Evolutionary conservation across 30 jellyfish, hydroid and myxozoan genomes (phyloP).

Genomic region (Rhopilema esculentum): DNA sequence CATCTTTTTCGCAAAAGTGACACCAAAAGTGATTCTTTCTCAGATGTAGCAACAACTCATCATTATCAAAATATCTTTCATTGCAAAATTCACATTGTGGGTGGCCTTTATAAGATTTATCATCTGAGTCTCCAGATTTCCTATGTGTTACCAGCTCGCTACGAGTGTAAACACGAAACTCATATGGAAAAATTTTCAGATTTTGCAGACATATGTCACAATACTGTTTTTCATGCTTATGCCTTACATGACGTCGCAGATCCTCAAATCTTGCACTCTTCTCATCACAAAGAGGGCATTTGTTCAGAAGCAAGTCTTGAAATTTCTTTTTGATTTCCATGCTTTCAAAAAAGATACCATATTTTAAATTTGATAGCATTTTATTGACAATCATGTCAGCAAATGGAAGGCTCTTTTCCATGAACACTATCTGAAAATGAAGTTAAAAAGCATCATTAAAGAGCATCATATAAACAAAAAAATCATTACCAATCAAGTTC

Average conservation of each 20-base stretch:
- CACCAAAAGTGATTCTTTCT: conserved; percentile 98
- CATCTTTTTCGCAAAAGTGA: conserved; percentile 97
- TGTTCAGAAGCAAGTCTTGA: conserved; percentile 51
- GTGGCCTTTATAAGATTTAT: conserved; percentile 90
- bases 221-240: conserved; percentile 80
- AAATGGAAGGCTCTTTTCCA: conserved; percentile 50
- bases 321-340: conserved; percentile 30
- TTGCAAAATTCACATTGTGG: conserved; percentile 94
- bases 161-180: conserved; percentile 70
- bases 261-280: conserved; percentile 50
- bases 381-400: conserved; percentile 33
- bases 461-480: no score
- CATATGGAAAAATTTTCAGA: conserved; percentile 81
- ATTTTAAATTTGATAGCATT: conserved; percentile 26
- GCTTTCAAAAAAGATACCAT: conserved; percentile 82
- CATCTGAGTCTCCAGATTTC: conserved; percentile 85
- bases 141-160: conserved; percentile 83
- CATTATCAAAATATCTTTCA: conserved; percentile 89
- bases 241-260: conserved; percentile 77
- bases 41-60: conserved; percentile 79
- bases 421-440: conserved; percentile 77
- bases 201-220: conserved; percentile 88
- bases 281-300: conserved; percentile 71
- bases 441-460: no score
- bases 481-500: no score